Evolutionary conservation across 2,888 invertebrate species (phyloP), one percentile per base, ranked within the genome.

Genomic region (Xestobium rufovillosum): DNA sequence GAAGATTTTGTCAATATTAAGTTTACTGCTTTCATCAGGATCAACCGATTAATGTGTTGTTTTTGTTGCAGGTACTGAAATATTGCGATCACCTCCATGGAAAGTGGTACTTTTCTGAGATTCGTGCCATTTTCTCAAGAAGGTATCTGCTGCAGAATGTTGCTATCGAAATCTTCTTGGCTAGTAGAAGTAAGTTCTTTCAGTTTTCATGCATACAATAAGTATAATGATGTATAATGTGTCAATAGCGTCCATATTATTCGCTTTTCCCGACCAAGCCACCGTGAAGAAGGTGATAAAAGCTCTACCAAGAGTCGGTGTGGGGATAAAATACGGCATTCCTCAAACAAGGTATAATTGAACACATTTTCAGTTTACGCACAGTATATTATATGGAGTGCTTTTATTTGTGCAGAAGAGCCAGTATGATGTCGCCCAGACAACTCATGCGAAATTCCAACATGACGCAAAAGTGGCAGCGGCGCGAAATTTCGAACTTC

Each of bases 381-480:
- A 4, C 19, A 36, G 36, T 6, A 34, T 11, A 17, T 36, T 33
- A 27, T 26, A 10, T 34, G 26, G 10, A 27, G 10, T 12, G n/a
- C 17, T 4, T 15, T 1, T 11, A 12, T 23, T 33, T 11, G 16
- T 64, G 2, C 61, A 80, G 91, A 56, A 80, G 95, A 44, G 95
- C 97, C 27, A 96, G 96, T 9, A 88, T 97, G 84, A 97, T 98
- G 89, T 90, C 96, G 2, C 95, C 98, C 0, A 80, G 96, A 9
- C 97, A 98, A 66, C 76, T 99, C 55, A 99, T 97, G 89, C 82
- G 96, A 57, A 90, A 94, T 71, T 97, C 97, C 14, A 96, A 97
- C 70, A 99, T 99, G 98, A 97, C 96, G 31, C 94, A 95, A 70
- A 91, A 95, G 68, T 98, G 98, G 98, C 97, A 97, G 67, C 77